Evolutionary conservation across 2,797 vertebrate species (phyloP).

Genomic region (Melanotaenia pygmaea): DNA sequence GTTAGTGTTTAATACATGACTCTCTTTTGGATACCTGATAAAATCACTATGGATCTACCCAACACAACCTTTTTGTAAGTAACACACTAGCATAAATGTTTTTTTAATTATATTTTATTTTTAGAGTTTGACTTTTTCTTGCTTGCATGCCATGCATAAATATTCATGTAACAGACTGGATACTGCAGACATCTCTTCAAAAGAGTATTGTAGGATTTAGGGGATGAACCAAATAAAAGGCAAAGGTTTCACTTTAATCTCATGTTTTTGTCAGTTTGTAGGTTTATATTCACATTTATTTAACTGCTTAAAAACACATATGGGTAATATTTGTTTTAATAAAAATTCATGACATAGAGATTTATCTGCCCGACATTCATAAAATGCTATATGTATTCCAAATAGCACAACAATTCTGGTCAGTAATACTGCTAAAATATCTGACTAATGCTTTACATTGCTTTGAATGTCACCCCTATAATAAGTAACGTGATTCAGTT

Average conservation of each 20-base stretch:
- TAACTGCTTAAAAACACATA: slow-evolving; percentile 13
- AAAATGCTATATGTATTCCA: slow-evolving; percentile 4
- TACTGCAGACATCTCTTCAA: slow-evolving; percentile 9
- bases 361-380: slow-evolving; percentile 9
- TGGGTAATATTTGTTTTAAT: slow-evolving; percentile 19
- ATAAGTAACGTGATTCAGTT: slow-evolving; percentile 10
- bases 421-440: not conserved
- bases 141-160: slow-evolving; percentile 32
- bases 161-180: slow-evolving; percentile 13
- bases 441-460: not conserved
- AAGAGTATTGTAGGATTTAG: slow-evolving; percentile 3
- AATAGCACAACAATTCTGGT: not conserved
- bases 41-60: slow-evolving; percentile 63
- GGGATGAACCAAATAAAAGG: slow-evolving; percentile 2
- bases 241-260: slow-evolving; percentile 7
- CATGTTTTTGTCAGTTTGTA: not conserved
- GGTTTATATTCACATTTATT: slow-evolving; percentile 20
- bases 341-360: not conserved
- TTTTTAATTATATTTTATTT: slow-evolving; percentile 33
- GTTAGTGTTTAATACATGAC: slow-evolving; percentile 46
- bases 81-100: slow-evolving; percentile 38
- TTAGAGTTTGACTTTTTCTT: slow-evolving; percentile 18
- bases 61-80: slow-evolving; percentile 72
- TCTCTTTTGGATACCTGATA: slow-evolving; percentile 64
- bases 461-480: not conserved